Conservation (phyloP, 2,113 vertebrate genomes). For the Phyllopteryx taeniolatus region DNA sequence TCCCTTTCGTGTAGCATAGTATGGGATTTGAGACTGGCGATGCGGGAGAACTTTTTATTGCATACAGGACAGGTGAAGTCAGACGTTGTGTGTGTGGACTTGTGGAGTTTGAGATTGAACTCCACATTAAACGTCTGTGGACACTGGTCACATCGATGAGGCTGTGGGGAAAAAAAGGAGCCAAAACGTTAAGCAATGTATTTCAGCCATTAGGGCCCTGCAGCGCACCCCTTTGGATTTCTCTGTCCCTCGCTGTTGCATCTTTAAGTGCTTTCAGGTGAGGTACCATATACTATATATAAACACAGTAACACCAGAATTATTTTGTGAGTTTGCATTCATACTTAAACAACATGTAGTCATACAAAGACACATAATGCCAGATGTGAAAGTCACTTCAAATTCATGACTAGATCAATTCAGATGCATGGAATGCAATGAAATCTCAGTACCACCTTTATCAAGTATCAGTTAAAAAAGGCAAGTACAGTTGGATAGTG, state of each 20-base stretch:
- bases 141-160: slow-evolving; percentile 94
- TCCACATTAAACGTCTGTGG: slow-evolving; percentile 94
- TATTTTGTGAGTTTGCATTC: no score
- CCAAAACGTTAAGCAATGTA: background rate
- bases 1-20: slow-evolving; percentile 97
- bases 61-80: slow-evolving; percentile 92
- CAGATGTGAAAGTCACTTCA: no score
- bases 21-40: slow-evolving; percentile 96
- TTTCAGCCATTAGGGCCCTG: background rate
- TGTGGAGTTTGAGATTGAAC: slow-evolving; percentile 95
- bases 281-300: no score
- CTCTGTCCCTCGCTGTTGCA: background rate
- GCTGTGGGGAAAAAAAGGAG: slow-evolving; percentile 68
- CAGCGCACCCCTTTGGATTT: background rate
- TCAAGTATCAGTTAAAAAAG: no score
- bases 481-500: no score
- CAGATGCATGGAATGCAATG: no score
- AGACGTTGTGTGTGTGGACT: slow-evolving; percentile 86
- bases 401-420: no score
- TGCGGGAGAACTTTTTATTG: slow-evolving; percentile 91
- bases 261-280: background rate
- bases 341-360: no score
- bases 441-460: no score
- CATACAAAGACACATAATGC: no score
- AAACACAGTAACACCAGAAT: no score